Evolutionary conservation across 2,113 vertebrate genomes (phyloP), one percentile per base, ranked within the genome.

Genomic region (Cyanocitta stelleri): DNA sequence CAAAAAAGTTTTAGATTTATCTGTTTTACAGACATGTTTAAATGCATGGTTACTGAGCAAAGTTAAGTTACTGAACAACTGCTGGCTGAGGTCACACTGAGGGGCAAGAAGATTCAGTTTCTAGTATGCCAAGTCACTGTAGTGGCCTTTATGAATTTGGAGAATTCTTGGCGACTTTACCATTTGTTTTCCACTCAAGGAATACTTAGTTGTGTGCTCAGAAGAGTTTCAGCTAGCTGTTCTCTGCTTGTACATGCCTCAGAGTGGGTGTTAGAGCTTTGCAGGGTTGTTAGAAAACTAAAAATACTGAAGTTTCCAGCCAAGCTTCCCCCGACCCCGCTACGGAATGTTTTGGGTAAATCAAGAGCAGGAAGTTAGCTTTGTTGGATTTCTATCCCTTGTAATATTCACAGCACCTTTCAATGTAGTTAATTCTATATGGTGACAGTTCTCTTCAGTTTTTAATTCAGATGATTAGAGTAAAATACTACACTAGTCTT

Each of bases 251-350:
- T 64, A 12, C 44, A 7, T 62, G 17, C 29, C 52, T 80, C 14
- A 3, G 15, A 17, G 26, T 30, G 13, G 7, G 29, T 61, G 44
- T 32, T n/a, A 46, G 6, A 55, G 39, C 37, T 75, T 35, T 59
- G 22, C 12, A 46, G 33, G 29, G 33, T 15, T 61, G 17, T 69
- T 74, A 46, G 23, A 68, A 77, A 78, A 48, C 44, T 62, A 10
- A 22, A 68, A 44, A 39, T 73, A 0, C 14, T 37, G 7, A 1
- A 46, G 41, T 81, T 87, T 80, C 63, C 37, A 66, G 67, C n/a
- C 54, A 80, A 72, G 16, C 29, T 6, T 81, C 4, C 29, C 11
- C 20, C 0, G 0, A 15, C 13, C 9, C 9, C 0, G 0, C 30
- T 56, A 2, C 2, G 13, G 46, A 81, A 30, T 4, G 2, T n/a